These are phyloP conservation scores for Alloscopus bannaensis DNA, from an alignment of 2,888 invertebrate genomes.

Conservation along the genomic window DNA sequence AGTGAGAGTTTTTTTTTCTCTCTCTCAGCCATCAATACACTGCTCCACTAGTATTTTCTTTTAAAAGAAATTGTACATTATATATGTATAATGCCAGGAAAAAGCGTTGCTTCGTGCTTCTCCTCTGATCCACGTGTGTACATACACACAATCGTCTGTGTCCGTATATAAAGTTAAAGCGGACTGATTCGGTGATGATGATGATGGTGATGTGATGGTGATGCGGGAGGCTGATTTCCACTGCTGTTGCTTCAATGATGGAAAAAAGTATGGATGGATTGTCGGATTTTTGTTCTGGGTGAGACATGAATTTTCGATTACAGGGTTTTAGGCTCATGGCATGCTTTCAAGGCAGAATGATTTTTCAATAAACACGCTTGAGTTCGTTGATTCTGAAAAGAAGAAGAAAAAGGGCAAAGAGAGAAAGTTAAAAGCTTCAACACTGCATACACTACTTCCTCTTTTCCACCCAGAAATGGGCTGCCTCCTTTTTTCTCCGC, in stretches of 20 bases:
- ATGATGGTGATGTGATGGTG: slow-evolving; percentile 52
- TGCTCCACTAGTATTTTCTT: slow-evolving; percentile 12
- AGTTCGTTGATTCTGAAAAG: slow-evolving; percentile 73
- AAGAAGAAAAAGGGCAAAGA: slow-evolving; percentile 66
- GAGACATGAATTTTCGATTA: slow-evolving; percentile 74
- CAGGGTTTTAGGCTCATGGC: slow-evolving; percentile 73
- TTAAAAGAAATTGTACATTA: slow-evolving; percentile 38
- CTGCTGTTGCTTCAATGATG: slow-evolving; percentile 50
- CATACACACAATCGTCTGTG: too few relatives aligned
- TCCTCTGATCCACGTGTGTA: too few relatives aligned
- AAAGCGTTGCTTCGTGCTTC: slow-evolving; percentile 10
- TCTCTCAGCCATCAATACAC: not conserved
- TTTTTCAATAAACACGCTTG: slow-evolving; percentile 74
- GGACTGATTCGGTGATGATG: slow-evolving; percentile 30
- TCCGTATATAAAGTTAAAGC: slow-evolving; percentile 29
- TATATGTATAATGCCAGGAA: slow-evolving; percentile 28
- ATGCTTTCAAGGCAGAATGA: slow-evolving; percentile 74
- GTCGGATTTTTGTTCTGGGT: slow-evolving; percentile 73
- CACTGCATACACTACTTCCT: slow-evolving; percentile 39
- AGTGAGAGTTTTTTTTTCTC: slow-evolving; percentile 37
- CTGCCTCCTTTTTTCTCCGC: too few relatives aligned
- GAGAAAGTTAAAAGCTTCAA: slow-evolving; percentile 73
- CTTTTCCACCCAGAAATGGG: slow-evolving; percentile 11
- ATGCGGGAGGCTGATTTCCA: slow-evolving; percentile 54
- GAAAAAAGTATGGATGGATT: slow-evolving; percentile 73